Evolutionary conservation across 2,888 invertebrate species (phyloP).

Genomic region (Mystacides longicornis): DNA sequence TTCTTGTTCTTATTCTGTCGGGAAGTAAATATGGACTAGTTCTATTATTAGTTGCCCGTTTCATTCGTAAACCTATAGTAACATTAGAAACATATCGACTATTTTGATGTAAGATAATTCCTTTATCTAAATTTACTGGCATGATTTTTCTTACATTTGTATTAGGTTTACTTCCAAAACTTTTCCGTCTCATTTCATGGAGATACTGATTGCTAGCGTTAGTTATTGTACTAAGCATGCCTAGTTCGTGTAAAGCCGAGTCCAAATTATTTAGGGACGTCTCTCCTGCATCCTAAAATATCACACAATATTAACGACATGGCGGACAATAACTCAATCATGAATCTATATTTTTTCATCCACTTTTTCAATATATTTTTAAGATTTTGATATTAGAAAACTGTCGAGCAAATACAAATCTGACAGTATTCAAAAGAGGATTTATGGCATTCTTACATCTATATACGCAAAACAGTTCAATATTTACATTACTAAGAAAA

Average conservation of each 20-base stretch:
- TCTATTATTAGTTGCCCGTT: conserved; percentile 46
- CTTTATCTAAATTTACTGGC: conserved; percentile 31
- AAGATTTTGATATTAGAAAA: too few species aligned
- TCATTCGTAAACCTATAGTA: conserved; percentile 54
- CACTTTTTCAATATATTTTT: too few species aligned
- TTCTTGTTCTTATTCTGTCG: conserved; percentile 52
- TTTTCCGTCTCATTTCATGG: conserved; percentile 37
- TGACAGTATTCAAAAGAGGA: too few species aligned
- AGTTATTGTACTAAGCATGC: conserved; percentile 53
- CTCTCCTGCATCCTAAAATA: conserved; percentile 14
- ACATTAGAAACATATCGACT: conserved; percentile 56
- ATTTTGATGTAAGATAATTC: conserved; percentile 47
- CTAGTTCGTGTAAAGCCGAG: conserved; percentile 52
- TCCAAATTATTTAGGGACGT: conserved; percentile 45
- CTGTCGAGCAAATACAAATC: too few species aligned
- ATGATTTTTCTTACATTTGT: conserved; percentile 30
- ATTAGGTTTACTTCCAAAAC: conserved; percentile 28
- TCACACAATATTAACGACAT: too few species aligned
- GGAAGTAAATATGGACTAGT: conserved; percentile 53
- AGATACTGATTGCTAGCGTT: conserved; percentile 52
- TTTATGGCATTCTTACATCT: too few species aligned
- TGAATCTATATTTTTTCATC: too few species aligned
- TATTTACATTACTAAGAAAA: too few species aligned
- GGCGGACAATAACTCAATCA: too few species aligned
- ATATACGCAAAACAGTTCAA: too few species aligned